Evolutionary conservation across 2,113 vertebrate genomes (phyloP).

Genomic region (Tupaia tana): DNA sequence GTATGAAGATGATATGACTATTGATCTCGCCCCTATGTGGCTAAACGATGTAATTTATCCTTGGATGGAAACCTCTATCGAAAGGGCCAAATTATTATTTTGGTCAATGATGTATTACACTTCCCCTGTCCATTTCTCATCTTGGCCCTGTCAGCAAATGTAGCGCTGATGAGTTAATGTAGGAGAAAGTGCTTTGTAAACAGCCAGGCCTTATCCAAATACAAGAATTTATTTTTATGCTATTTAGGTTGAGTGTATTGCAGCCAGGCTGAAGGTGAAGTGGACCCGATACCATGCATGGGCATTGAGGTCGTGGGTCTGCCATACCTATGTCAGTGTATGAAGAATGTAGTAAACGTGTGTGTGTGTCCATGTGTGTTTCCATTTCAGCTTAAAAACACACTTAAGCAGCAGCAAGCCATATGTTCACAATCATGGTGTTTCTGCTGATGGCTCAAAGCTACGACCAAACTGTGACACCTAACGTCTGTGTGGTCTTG

Average conservation of each 20-base stretch:
- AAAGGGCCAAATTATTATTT: constrained; percentile 62
- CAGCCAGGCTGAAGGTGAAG: not conserved
- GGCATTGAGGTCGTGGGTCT: rapidly evolving
- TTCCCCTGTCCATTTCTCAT: constrained; percentile 62
- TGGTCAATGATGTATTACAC: constrained; percentile 66
- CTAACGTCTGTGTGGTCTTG: not conserved
- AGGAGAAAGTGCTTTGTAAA: constrained; percentile 69
- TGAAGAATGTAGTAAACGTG: rapidly evolving
- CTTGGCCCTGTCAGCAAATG: constrained; percentile 74
- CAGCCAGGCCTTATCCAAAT: not conserved
- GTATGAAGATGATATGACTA: constrained; percentile 54
- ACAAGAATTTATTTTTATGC: not conserved
- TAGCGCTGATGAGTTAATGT: constrained; percentile 72
- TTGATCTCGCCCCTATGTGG: constrained; percentile 55
- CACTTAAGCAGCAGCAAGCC: not conserved
- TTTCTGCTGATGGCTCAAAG: not conserved
- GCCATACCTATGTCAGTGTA: rapidly evolving
- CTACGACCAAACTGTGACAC: rapidly evolving
- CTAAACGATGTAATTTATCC: constrained; percentile 60
- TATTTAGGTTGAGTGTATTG: not conserved
- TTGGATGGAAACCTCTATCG: constrained; percentile 54
- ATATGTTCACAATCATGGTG: not conserved
- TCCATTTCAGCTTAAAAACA: not conserved
- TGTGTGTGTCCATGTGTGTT: rapidly evolving
- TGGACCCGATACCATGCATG: rapidly evolving